Conservation (phyloP, 2,113 vertebrate species). For the Balaenoptera acutorostrata region DNA sequence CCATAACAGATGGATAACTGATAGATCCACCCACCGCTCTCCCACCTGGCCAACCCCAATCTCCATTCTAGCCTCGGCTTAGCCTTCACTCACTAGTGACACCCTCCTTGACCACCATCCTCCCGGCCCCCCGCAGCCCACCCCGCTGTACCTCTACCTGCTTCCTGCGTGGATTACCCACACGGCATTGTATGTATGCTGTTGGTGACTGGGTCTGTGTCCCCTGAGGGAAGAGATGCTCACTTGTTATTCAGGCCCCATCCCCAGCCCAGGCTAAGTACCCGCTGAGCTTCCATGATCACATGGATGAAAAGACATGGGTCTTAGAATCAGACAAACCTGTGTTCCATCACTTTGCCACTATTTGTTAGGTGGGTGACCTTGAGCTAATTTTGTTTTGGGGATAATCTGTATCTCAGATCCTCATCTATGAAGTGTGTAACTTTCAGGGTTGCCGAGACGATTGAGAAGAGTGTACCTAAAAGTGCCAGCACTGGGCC, state of each 20-base stretch:
- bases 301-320: not conserved
- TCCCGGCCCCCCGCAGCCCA: not conserved
- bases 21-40: not conserved
- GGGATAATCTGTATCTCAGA: not conserved
- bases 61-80: not conserved
- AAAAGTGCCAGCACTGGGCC: not conserved
- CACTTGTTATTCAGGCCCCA: not conserved
- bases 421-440: not conserved
- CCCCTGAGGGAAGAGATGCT: not conserved
- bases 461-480: not conserved
- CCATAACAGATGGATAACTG: not conserved
- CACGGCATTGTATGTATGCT: not conserved
- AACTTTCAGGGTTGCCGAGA: not conserved
- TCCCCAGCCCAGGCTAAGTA: not conserved
- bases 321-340: not conserved
- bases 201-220: not conserved
- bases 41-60: not conserved
- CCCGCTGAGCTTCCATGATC: not conserved
- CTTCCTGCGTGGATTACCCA: not conserved
- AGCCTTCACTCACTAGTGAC: not conserved
- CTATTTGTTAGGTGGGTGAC: not conserved
- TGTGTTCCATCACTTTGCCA: not conserved
- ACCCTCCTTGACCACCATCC: not conserved
- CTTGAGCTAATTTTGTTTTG: slow-evolving; percentile 6
- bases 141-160: not conserved